phyloP scores from a whole-genome alignment of 2,797 vertebrate species.

The Furcifer pardalis region DNA sequence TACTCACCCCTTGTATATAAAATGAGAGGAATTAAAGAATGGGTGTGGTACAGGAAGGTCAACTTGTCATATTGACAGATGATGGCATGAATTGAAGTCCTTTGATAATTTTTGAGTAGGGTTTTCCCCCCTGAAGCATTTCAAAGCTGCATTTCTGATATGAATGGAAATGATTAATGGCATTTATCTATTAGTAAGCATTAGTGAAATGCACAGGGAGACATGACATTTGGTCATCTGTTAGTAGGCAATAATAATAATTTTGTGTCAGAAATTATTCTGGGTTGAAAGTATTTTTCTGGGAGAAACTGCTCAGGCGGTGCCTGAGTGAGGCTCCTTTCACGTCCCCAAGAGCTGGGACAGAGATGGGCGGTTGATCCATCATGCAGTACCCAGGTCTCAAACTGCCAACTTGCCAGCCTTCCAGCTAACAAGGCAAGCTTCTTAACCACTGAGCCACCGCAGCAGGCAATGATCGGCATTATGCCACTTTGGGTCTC shows the following conservation, averaged over 20 bases:
- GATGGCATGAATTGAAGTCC: not conserved
- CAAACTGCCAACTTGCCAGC: too few relatives aligned
- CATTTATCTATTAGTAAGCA: not conserved
- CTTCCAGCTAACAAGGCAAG: too few relatives aligned
- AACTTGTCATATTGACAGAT: not conserved
- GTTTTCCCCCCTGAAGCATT: not conserved
- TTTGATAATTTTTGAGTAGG: not conserved
- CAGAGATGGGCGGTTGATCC: too few relatives aligned
- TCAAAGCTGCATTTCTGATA: not conserved
- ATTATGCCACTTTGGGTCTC: not conserved
- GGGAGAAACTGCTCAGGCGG: too few relatives aligned
- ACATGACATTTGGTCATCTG: not conserved
- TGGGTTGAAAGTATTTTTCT: too few relatives aligned
- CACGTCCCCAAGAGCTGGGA: too few relatives aligned
- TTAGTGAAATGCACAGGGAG: not conserved
- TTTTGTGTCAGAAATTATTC: too few relatives aligned
- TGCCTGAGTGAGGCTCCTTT: too few relatives aligned
- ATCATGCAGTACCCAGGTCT: too few relatives aligned
- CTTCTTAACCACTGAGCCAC: too few relatives aligned
- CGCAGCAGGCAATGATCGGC: not conserved
- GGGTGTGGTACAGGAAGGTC: not conserved
- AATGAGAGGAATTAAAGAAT: not conserved
- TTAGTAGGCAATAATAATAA: not conserved
- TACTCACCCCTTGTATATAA: not conserved
- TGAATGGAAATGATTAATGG: not conserved